Conservation (phyloP, 2,113 vertebrate species). For the Pagrus major region DNA sequence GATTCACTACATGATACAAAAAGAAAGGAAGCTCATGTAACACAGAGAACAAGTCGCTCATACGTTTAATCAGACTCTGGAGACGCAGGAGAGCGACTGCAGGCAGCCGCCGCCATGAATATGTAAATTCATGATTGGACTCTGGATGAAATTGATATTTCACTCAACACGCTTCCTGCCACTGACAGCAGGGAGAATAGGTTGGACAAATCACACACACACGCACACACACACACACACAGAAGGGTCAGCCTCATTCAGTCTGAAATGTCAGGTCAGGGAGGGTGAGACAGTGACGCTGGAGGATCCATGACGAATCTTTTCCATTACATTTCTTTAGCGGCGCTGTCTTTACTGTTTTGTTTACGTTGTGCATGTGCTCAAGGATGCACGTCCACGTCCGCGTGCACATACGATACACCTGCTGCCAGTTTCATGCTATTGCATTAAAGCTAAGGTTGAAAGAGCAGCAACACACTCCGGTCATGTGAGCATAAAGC, state of each 20-base stretch:
- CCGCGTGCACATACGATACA: too few relatives aligned
- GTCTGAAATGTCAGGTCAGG: constrained; percentile 60
- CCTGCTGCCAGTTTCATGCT: too few relatives aligned
- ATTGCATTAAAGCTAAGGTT: too few relatives aligned
- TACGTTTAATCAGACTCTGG: constrained; percentile 10
- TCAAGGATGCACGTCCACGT: too few relatives aligned
- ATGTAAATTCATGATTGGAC: constrained; percentile 53
- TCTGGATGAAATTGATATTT: constrained; percentile 58
- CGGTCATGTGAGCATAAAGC: too few relatives aligned
- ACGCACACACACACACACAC: neutral
- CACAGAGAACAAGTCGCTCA: neutral
- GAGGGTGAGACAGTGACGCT: constrained; percentile 21
- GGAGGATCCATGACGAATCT: constrained; percentile 16
- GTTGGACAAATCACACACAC: neutral
- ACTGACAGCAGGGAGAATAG: constrained; percentile 21
- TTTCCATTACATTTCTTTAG: constrained; percentile 9
- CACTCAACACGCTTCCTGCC: neutral
- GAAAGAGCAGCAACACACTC: too few relatives aligned
- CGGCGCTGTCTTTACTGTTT: too few relatives aligned
- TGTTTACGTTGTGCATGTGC: too few relatives aligned
- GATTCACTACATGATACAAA: constrained; percentile 22
- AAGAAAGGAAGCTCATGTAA: constrained; percentile 8
- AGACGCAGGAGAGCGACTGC: neutral
- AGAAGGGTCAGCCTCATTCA: constrained; percentile 24
- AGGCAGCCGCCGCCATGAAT: constrained; percentile 18